Base-by-base conservation (phyloP, 2,113 vertebrate species). In the Chlamydotis undulata region DNA sequence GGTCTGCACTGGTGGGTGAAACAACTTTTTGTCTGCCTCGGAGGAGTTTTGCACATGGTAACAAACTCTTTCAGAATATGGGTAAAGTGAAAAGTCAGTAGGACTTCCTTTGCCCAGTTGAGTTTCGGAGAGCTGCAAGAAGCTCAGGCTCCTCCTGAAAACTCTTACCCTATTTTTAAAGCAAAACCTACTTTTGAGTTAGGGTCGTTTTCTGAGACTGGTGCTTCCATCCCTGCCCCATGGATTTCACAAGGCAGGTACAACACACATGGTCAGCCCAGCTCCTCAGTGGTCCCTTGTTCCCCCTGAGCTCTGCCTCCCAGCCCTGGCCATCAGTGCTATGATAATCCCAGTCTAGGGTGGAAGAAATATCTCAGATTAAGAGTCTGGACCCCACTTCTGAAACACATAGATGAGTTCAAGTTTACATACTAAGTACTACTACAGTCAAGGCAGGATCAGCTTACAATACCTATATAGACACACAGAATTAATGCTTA, bases 251-350 rank as follows among this genome's bases (percentile, higher is more conserved):
- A 19, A 45, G 35, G 16, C 43, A 57, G 37, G 4, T 78, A 11
- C 18, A n/a, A 17, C 2, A 12, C 10, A 35, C 2, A 5, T 0
- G 2, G 11, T 74, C 31, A 53, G 13, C 29, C 18, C 19, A 47
- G 26, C 33, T 56, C 23, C 31, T 56, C 2, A 2, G 16, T 28
- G 45, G 18, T 19, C 43, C 47, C 24, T 37, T 57, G 14, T 9
- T 70, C 3, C 11, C 7, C 26, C 7, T 1, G 2, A 52, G 25
- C 35, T 86, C 71, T 83, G 26, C 5, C 29, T 49, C 18, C 70
- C 55, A 29, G 41, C 31, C n/a, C 57, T 55, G 60, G 19, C 25
- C n/a, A 21, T 64, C 37, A 41, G 31, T 17, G 10, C 39, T 37
- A 18, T 55, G 60, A 77, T 22, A 74, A 75, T 7, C 7, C 28